phyloP scores from a whole-genome alignment of 2,888 invertebrate genomes.

The Neoaliturus tenellus region DNA sequence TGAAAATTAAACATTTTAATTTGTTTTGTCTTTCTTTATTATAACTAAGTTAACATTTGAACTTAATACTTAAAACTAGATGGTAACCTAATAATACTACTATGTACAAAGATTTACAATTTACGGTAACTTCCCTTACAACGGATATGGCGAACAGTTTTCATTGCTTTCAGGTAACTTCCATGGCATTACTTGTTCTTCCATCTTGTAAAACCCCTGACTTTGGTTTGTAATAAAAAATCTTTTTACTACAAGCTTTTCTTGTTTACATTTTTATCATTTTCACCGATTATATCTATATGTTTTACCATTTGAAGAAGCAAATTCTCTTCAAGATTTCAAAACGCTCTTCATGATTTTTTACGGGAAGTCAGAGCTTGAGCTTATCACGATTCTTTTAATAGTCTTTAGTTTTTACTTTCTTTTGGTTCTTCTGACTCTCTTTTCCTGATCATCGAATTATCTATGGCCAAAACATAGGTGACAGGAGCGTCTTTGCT shows the following conservation, averaged over 20 bases:
- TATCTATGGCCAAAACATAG: constrained; percentile 64
- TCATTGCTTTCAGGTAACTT: not conserved
- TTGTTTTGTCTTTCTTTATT: not conserved
- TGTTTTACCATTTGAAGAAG: not conserved
- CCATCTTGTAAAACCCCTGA: not conserved
- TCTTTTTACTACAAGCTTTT: too few relatives aligned
- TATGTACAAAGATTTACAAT: constrained; percentile 9
- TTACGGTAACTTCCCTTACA: not conserved
- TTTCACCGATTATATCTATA: not conserved
- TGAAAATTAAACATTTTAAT: not conserved
- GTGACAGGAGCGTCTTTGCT: constrained; percentile 62
- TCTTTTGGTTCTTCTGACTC: constrained; percentile 18
- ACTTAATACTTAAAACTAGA: constrained; percentile 12
- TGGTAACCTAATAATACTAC: not conserved
- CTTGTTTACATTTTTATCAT: too few relatives aligned
- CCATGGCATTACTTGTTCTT: not conserved
- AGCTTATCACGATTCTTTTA: not conserved
- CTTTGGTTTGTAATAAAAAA: not conserved
- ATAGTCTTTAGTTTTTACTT: constrained; percentile 5
- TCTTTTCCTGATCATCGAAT: constrained; percentile 5
- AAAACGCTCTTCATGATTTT: not conserved
- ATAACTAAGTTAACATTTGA: constrained; percentile 6
- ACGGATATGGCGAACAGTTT: not conserved
- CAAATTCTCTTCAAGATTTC: not conserved
- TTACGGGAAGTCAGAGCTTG: not conserved